Base-by-base conservation (phyloP, 2,888 invertebrate genomes). In the Drosophila paucipuncta region DNA sequence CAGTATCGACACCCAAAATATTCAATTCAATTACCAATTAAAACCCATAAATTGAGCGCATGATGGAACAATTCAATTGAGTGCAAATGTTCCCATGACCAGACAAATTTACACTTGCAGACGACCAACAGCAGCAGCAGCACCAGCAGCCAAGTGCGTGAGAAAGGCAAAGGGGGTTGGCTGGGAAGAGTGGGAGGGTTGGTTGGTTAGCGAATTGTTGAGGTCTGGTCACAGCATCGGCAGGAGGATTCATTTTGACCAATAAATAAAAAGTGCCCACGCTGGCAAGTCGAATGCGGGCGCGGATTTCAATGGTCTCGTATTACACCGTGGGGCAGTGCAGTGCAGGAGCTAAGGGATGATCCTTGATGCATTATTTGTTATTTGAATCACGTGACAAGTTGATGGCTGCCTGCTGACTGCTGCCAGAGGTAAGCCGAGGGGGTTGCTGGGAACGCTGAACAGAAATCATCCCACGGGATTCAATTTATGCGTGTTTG, bases 351-450 rank as follows among this genome's bases (percentile, higher is more conserved):
- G 68, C 81, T 85, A 91, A 82, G 91, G 91, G 91, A 91, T 91
- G 91, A 91, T 91, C 91, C 87, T 57, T 76, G 63, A 54, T 77
- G 83, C 69, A 75, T 81, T 89, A 82, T 87, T 91, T 91, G 91
- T 91, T 91, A 83, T 90, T 91, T 81, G 91, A 91, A 91, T 91
- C 91, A 91, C 91, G 91, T 91, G 91, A 91, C 92, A 91, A 91
- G 91, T 91, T 91, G 88, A 68, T 74, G 69, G 77, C 63, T 57
- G 47, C 47, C 47, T 47, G 50, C 50, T 50, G 47, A 25, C 47
- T 47, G 31, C 33, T 28, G 54, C 16, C 22, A 22, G 50, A 25
- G 31, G 33, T 47, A 41, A 35, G 18, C 59, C 57, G 22, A 53
- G 68, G 60, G 82, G 76, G 80, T 68, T 66, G 71, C 74, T 88